These are phyloP conservation scores for Paramormyrops kingsleyae DNA, from an alignment of 2,113 vertebrate species.

Conservation along the genomic window DNA sequence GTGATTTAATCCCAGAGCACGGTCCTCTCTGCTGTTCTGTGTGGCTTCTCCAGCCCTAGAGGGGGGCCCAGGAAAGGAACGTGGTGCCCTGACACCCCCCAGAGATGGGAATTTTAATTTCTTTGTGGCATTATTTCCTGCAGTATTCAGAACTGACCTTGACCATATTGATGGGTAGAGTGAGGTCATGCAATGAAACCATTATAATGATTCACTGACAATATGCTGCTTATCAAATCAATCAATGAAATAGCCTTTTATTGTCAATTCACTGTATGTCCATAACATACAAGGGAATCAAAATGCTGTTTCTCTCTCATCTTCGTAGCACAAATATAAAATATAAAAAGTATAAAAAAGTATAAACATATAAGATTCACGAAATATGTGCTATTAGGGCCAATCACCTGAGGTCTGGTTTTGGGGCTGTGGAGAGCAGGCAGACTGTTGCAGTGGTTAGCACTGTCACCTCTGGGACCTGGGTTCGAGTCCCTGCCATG, in stretches of 20 bases:
- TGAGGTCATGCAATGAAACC: not conserved
- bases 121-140: not conserved
- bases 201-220: not conserved
- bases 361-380: too few relatives aligned
- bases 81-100: not conserved
- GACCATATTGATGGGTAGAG: not conserved
- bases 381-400: not conserved
- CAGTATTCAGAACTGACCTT: not conserved
- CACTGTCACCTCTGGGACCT: not conserved
- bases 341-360: too few relatives aligned
- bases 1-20: not conserved
- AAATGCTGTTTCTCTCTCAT: too few relatives aligned
- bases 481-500: not conserved
- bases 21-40: not conserved
- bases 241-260: too few relatives aligned
- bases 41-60: not conserved
- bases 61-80: not conserved
- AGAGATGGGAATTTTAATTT: not conserved
- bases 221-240: not conserved
- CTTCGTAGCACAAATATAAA: too few relatives aligned
- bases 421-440: not conserved
- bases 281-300: too few relatives aligned
- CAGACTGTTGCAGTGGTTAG: not conserved
- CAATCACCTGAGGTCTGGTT: not conserved
- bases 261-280: too few relatives aligned